phyloP scores from a whole-genome alignment of 2,888 invertebrate species.

The Athalia circularis region DNA sequence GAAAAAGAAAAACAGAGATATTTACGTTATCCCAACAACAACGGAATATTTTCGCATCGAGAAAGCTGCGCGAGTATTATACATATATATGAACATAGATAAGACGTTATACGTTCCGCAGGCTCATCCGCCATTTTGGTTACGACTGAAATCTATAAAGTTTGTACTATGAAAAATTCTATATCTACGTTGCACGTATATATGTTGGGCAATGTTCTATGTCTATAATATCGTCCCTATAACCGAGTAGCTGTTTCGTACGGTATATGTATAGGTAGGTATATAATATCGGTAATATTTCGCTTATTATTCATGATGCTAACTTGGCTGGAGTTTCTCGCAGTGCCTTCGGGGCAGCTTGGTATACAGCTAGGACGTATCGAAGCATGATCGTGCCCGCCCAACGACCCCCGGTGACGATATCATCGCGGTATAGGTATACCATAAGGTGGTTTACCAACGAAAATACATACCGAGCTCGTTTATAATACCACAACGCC shows the following conservation, averaged over 20 bases:
- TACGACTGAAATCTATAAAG: no score
- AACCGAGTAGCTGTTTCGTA: background rate
- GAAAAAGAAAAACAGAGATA: background rate
- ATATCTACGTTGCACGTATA: no score
- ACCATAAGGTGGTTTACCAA: conserved; percentile 37
- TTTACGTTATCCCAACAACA: background rate
- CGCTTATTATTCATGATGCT: conserved; percentile 69
- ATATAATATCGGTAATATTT: conserved; percentile 48
- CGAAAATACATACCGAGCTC: conserved; percentile 34
- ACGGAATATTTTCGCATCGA: no score
- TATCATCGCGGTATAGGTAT: conserved; percentile 33
- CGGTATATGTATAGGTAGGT: background rate
- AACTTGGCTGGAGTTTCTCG: conserved; percentile 57
- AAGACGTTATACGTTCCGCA: no score
- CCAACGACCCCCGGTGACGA: conserved; percentile 40
- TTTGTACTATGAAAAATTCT: no score
- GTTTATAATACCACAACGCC: conserved; percentile 17
- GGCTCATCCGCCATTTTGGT: no score
- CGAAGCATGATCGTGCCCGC: conserved; percentile 41
- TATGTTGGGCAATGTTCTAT: no score
- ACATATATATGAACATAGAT: no score
- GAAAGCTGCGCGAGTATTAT: no score
- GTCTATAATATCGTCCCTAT: no score
- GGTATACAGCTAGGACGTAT: conserved; percentile 26
- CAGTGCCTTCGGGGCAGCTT: conserved; percentile 36